phyloP scores from a whole-genome alignment of 1,140 invertebrate genomes.

The Trichonephila clavipes region DNA sequence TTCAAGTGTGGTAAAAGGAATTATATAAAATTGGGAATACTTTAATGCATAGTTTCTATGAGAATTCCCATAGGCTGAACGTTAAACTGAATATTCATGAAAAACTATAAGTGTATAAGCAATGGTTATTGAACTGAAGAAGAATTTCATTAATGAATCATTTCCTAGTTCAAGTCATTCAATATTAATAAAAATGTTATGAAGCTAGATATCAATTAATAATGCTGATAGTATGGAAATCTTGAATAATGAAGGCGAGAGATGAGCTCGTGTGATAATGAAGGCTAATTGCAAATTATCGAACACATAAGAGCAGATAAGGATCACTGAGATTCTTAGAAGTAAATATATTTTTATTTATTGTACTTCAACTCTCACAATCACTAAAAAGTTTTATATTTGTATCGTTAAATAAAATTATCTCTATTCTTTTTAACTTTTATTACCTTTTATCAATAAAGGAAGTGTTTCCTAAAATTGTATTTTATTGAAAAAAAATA shows the following conservation, averaged over 20 bases:
- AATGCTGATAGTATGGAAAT: slow-evolving; percentile 10
- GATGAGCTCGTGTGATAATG: not conserved
- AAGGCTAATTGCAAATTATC: slow-evolving; percentile 23
- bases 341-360: not conserved
- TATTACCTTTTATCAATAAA: too few relatives aligned
- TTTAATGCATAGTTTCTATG: too few relatives aligned
- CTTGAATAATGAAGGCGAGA: slow-evolving; percentile 25
- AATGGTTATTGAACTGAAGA: not conserved
- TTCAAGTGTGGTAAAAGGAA: too few relatives aligned
- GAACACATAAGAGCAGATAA: not conserved
- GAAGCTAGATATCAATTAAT: slow-evolving; percentile 25
- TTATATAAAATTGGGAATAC: too few relatives aligned
- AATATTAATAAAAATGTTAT: slow-evolving; percentile 33
- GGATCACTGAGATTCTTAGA: not conserved
- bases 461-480: too few relatives aligned
- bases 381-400: not conserved
- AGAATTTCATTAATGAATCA: not conserved
- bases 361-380: not conserved
- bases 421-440: not conserved
- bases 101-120: not conserved
- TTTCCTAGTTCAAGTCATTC: not conserved
- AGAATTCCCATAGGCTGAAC: too few relatives aligned
- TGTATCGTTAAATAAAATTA: not conserved
- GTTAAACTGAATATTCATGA: too few relatives aligned
- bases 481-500: too few relatives aligned